Evolutionary conservation across 2,113 vertebrate genomes (phyloP), one percentile per base, ranked within the genome.

Genomic region (Hippocampus guttulatus): DNA sequence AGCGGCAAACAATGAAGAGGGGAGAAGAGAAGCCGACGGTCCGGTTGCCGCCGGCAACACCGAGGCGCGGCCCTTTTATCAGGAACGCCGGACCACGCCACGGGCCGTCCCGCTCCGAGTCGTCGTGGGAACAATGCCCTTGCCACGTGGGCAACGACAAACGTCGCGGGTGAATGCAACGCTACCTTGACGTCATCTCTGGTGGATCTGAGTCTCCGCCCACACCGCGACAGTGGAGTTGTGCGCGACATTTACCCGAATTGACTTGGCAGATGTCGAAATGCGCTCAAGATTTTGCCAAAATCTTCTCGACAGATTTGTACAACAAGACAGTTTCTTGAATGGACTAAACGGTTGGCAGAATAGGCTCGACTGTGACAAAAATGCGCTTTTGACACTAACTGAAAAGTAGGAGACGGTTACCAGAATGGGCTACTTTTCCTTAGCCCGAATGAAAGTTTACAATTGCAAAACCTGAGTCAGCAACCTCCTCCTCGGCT

Each of bases 71-170:
- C 64, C 69, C 61, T 70, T 71, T 70, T 33, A 71, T 57, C 71
- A 78, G 67, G 61, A 87, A 86, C 68, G 81, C 84, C 73, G 87
- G 78, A 64, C 83, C 79, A 75, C 7, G 78, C 70, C 74, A 62
- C 47, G 43, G 70, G 79, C 69, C 83, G 71, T 81, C 82, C 77
- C 74, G 52, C 70, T 64, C 30, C 9, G 60, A 62, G 82, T 88
- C 61, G 84, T 83, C 84, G 85, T 87, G 76, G 87, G 69, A 85
- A 88, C 85, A 84, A 80, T 76, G 61, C 73, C 68, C 55, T 12
- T 27, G 65, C 30, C 30, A 3, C 30, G 30, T 30, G 30, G 2
- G 30, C 30, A 30, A 30, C 30, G 30, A 3, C 58, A 58, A 79
- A 81, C 69, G 69, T 41, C 40, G 33, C 38, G 65, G 63, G 82